Base-by-base conservation (phyloP, 2,797 vertebrate genomes). In the Gymnoscopelus microlampas region DNA sequence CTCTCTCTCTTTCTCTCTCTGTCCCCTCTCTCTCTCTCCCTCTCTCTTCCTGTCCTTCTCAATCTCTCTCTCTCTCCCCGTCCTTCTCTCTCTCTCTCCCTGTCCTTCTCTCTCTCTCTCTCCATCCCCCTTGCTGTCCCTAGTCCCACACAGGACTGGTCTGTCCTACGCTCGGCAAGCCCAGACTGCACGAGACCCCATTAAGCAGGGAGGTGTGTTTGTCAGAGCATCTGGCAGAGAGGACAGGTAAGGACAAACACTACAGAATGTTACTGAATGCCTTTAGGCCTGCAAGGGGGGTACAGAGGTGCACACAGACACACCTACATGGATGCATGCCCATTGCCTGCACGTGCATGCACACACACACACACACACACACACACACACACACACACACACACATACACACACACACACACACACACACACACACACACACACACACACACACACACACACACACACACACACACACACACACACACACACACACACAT, bases 211-310 rank as follows among this genome's bases (percentile, higher is more conserved):
- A 35, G n/a, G 24, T 53, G 15, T 39, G 49, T 15, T 55, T 60
- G 32, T 59, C 56, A 23, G 53, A 66, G 59, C 75, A 84, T 80
- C 78, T 79, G 74, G 78, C 26, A 11, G n/a, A 66, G 66, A 64
- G 79, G 81, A 86, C 83, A 71, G 70, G 60, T 70, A 68, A 88
- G 87, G 85, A 89, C 86, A 86, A 63, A 74, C 53, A 10, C 62
- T 53, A 65, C 39, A 15, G 58, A 74, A 69, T 62, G 71, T 68
- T 73, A 50, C 59, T 60, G 49, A 77, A 78, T 49, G 71, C 73
- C 68, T 83, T 62, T 51, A 50, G 66, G 66, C 59, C 82, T 48
- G 60, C 48, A 24, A 54, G 63, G 13, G 68, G 76, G 63, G 8
- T 44, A 44, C 39, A 44, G 39, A 7, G 39, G 39, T 44, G 39